Evolutionary conservation across 2,797 vertebrate species (phyloP).

Genomic region (Onychomys arenicola): DNA sequence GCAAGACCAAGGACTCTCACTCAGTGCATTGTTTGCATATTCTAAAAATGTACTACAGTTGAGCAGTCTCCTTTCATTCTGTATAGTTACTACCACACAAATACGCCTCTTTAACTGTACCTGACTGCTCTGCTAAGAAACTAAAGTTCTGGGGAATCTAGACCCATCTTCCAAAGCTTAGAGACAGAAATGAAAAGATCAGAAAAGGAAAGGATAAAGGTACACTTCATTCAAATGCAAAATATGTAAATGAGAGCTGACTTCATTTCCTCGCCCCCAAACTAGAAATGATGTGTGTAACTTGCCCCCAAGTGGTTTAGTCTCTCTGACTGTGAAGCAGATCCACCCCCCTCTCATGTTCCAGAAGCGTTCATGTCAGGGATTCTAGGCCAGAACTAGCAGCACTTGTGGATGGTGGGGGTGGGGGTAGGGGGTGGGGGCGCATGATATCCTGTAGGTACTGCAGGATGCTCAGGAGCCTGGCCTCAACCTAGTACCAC

Average conservation of each 20-base stretch:
- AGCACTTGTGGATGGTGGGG: neutral
- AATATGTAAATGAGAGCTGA: constrained; percentile 44
- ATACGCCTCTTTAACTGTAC: neutral
- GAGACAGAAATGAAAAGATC: constrained; percentile 68
- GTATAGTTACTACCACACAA: constrained; percentile 37
- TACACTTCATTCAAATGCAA: constrained; percentile 48
- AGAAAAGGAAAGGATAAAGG: constrained; percentile 65
- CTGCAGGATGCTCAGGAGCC: neutral
- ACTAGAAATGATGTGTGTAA: constrained; percentile 27
- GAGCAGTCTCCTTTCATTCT: constrained; percentile 12
- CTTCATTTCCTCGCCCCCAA: constrained; percentile 15
- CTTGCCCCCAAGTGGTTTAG: constrained; percentile 50
- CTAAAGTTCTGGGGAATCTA: constrained; percentile 15
- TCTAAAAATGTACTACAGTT: neutral
- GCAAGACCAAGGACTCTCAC: neutral
- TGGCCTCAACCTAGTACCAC: too few relatives aligned
- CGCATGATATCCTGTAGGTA: neutral
- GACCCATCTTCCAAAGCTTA: constrained; percentile 61
- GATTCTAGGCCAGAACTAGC: rapidly evolving
- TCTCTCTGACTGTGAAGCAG: neutral
- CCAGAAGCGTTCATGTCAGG: neutral
- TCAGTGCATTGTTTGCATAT: rapidly evolving
- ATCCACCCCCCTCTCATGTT: neutral
- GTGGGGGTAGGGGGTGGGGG: rapidly evolving
- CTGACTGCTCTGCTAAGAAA: constrained; percentile 30